Base-by-base conservation (phyloP, 2,888 invertebrate genomes). In the Syrista parreyssii region DNA sequence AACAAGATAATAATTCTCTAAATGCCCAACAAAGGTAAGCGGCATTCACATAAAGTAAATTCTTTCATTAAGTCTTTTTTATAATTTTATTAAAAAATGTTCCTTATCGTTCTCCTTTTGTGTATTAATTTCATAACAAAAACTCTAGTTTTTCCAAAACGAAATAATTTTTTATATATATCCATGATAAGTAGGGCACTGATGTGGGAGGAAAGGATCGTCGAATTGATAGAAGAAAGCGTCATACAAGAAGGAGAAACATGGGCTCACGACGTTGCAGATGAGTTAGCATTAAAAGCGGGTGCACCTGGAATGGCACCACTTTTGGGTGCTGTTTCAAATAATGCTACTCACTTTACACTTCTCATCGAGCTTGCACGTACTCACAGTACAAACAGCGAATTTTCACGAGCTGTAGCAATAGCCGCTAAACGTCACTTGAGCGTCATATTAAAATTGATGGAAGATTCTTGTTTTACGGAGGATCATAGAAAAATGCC, bases 191-290 rank as follows among this genome's bases (percentile, higher is more conserved):
- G 33, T 33, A 71, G 71, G 6, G 4, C 71, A 15, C 71, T 32
- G 15, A 71, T 71, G 33, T 91, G 90, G 90, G 89, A 90, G 75
- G 87, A 89, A 71, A 82, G 84, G 15, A 82, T 89, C 4, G 88
- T 89, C 0, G 86, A 88, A 30, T 88, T 90, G 75, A 77, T 91
- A 4, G 90, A 90, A 74, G 88, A 88, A 32, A 89, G 89, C 55
- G 86, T 88, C 0, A 80, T 84, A 33, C 69, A 87, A 11, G 89
- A 91, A 81, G 89, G 88, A 3, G 86, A 87, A 23, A 76, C 84
- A 4, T 91, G 90, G 91, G 86, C 86, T 12, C 68, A 79, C 31
- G 88, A 89, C 73, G 80, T 91, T 4, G 87, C 89, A 0, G 86
- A 88, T 9, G 90, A 91, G 75, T 81, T 91, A 3, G 82, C 81